Evolutionary conservation across 2,113 vertebrate species (phyloP), one percentile per base, ranked within the genome.

Genomic region (Bungarus multicinctus): DNA sequence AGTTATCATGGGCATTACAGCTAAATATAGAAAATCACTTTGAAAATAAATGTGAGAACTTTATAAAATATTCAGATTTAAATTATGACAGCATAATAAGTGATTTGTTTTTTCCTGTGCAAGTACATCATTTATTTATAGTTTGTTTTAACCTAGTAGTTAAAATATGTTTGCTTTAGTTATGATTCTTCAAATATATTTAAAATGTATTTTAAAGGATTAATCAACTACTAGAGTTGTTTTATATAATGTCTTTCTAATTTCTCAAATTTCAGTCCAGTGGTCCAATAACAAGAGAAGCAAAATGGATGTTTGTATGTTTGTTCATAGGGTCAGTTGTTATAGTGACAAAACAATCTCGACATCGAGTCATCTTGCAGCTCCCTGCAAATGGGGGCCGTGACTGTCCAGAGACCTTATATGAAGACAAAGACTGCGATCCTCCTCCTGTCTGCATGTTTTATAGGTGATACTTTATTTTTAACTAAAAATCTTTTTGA

Each of bases 351-450:
- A 99, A 98, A 94, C 99, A 99, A 94, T 98, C 98, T 0, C 98
- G 98, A 54, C 98, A 98, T 90, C 98, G 98, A 10, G 97, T 99
- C 74, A 96, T 99, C 96, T 98, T 99, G 95, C 99, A 99, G 96
- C 97, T 96, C 53, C 98, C 99, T 0, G 98, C 98, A 94, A 99
- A 99, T 0, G 98, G 99, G 18, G 99, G 99, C 88, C 98, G 98
- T 81, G 99, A 99, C n/a, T 99, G 99, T 96, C 98, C 98, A 0
- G 98, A 99, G 10, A 96, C 98, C 3, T 98, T 99, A 58, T 98
- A 98, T 88, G 99, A 99, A 94, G 99, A 99, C 94, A 98, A 96
- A 94, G 98, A 98, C 43, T 99, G 99, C 2, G 98, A 98, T 92
- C 90, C 95, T 25, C 97, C 98, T 54, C 96, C 95, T 0, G 69